Base-by-base conservation (phyloP, 1,140 invertebrate species). In the Hycleus cichorii region DNA sequence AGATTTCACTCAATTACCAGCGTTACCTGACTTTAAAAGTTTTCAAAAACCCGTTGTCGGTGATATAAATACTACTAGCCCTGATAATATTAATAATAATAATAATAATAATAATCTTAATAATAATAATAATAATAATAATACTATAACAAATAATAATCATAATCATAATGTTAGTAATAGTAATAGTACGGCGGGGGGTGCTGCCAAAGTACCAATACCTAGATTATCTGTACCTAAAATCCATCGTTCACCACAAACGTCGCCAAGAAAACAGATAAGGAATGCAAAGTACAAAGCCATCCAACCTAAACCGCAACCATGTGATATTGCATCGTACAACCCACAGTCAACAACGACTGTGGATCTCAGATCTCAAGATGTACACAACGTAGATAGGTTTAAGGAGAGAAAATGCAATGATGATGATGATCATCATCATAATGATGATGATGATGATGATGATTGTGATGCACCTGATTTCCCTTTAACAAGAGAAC, bases 271-370 rank as follows among this genome's bases (percentile, higher is more conserved):
- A 46, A 59, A 57, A 44, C 57, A 53, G 18, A 59, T 52, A 24
- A 62, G 63, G 47, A 63, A 64, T 59, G 49, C 49, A 56, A 78
- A 78, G 69, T 79, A 79, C 69, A 78, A 79, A 72, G 65, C 69
- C 47, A 76, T 78, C 66, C 78, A 78, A 64, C 76, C 76, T 46
- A 78, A 77, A 68, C 72, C 74, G 62, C 66, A 72, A 65, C 65
- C 59, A 42, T 72, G 69, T 72, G 72, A 73, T 72, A 72, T 68
- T 60, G 63, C 58, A 60, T 65, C 65, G 65, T 73, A 69, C 67
- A 72, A 71, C 64, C 63, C 64, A 54, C 65, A 64, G 58, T 52
- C 62, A 38, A 18, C 49, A 42, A 44, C 7, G 48, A 26, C 39
- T 48, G 50, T 50, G 62, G 64, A 70, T 12, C 52, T 60, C 56